A percentile compares a stretch with the other conserved stretches of the same genome.
Conservation (phyloP, 23 tunicate genomes). For the Phallusia fumigata region DNA sequence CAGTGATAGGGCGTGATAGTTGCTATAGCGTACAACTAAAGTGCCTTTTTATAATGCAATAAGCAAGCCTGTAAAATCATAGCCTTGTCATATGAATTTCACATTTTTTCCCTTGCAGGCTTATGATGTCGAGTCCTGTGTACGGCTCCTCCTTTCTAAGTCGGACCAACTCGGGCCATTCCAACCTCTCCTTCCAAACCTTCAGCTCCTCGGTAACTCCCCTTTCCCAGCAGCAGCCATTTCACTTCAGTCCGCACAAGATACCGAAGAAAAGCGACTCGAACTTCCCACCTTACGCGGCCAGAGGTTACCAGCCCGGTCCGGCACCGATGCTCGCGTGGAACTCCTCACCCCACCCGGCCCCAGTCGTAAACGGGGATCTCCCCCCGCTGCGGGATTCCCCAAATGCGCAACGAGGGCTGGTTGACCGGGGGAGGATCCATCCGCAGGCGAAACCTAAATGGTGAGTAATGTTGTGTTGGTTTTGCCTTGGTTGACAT, state of each 20-base stretch:
- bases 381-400: conserved; percentile 68
- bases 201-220: conserved; percentile 70
- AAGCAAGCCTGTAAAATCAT: no score
- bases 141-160: conserved; percentile 54
- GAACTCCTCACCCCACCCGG: conserved; percentile 49
- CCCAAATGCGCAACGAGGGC: conserved; percentile 25
- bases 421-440: not conserved
- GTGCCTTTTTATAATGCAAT: no score
- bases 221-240: conserved; percentile 38
- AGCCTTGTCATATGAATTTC: no score
- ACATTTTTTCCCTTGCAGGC: conserved; percentile 15
- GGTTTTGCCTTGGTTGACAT: no score
- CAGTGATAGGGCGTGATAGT: no score
- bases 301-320: not conserved
- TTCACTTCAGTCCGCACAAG: conserved; percentile 26
- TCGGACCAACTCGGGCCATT: conserved; percentile 77
- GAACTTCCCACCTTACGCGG: conserved; percentile 12
- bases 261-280: conserved; percentile 20
- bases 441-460: not conserved
- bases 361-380: conserved; percentile 19
- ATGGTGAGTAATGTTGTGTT: not conserved
- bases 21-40: no score
- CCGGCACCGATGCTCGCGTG: conserved; percentile 52
- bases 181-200: conserved; percentile 53
- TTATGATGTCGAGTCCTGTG: conserved; percentile 77